These are phyloP conservation scores for Stegana nigrithorax DNA, from an alignment of 2,888 invertebrate species.

Conservation along the genomic window DNA sequence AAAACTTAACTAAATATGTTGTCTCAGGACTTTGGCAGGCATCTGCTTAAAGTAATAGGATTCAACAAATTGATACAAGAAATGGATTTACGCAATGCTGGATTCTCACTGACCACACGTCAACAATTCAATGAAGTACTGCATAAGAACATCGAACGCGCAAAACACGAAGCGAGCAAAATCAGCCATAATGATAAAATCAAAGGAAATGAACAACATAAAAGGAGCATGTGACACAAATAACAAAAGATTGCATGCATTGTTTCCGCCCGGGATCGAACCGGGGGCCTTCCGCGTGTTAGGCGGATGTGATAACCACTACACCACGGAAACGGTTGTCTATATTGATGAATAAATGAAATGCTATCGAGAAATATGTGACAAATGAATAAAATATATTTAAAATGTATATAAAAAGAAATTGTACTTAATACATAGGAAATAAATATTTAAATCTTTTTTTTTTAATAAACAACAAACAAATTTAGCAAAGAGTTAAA, in stretches of 20 bases:
- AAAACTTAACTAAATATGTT: background rate
- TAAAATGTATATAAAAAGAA: background rate
- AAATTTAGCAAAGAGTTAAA: background rate
- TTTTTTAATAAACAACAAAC: background rate
- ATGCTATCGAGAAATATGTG: too few species aligned
- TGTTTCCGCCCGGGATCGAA: constrained; percentile 67
- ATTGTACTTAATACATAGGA: background rate
- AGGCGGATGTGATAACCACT: constrained; percentile 67
- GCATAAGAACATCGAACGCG: constrained; percentile 42
- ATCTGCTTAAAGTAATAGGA: constrained; percentile 60
- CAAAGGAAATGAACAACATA: too few species aligned
- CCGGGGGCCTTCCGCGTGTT: constrained; percentile 67
- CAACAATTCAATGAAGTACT: constrained; percentile 57
- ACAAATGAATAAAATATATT: too few species aligned
- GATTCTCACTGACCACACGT: constrained; percentile 50
- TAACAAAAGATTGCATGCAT: constrained; percentile 19
- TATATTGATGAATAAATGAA: background rate
- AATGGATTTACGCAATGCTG: constrained; percentile 64
- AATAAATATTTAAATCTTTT: background rate
- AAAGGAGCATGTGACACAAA: constrained; percentile 1
- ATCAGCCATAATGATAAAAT: too few species aligned
- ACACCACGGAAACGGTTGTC: constrained; percentile 61
- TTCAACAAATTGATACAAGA: constrained; percentile 56
- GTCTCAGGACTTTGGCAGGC: constrained; percentile 59
- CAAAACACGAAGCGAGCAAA: constrained; percentile 34